A percentile compares a stretch with the other conserved stretches of the same genome.
phyloP scores from a whole-genome alignment of 2,797 vertebrate species.

The Syngnathus acus region DNA sequence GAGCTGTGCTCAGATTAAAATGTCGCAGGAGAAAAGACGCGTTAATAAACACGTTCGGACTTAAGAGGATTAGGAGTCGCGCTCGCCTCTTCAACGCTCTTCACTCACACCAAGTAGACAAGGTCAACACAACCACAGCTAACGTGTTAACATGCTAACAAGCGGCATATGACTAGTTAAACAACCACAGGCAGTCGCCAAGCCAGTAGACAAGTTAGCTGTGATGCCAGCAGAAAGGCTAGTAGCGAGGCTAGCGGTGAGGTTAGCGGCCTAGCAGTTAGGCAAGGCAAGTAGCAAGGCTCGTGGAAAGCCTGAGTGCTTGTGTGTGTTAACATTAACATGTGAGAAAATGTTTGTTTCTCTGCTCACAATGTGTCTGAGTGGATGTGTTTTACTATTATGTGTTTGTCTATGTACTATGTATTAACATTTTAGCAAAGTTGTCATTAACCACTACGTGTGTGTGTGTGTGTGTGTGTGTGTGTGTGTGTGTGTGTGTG shows the following conservation, averaged over 20 bases:
- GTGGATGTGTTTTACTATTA: too few relatives aligned
- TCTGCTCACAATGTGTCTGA: too few relatives aligned
- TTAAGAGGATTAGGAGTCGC: constrained; percentile 31
- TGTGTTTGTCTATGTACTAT: too few relatives aligned
- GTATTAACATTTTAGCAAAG: too few relatives aligned
- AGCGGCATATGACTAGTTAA: background rate
- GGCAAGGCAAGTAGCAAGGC: too few relatives aligned
- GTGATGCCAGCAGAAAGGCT: too few relatives aligned
- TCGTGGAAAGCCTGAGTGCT: background rate
- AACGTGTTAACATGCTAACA: background rate
- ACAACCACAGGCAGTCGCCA: background rate
- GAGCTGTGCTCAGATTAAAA: constrained; percentile 19
- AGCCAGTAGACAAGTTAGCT: background rate
- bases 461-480: too few relatives aligned
- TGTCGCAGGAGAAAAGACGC: constrained; percentile 32
- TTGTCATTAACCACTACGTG: too few relatives aligned
- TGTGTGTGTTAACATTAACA: too few relatives aligned
- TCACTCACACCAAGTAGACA: background rate
- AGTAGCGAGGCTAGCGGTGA: too few relatives aligned
- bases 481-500: too few relatives aligned
- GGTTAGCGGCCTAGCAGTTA: background rate
- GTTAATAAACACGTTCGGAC: constrained; percentile 1
- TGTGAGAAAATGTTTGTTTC: too few relatives aligned
- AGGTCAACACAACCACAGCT: background rate
- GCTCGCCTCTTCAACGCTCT: background rate